phyloP scores from a whole-genome alignment of 2,888 invertebrate genomes.

The Tridacna crocea region DNA sequence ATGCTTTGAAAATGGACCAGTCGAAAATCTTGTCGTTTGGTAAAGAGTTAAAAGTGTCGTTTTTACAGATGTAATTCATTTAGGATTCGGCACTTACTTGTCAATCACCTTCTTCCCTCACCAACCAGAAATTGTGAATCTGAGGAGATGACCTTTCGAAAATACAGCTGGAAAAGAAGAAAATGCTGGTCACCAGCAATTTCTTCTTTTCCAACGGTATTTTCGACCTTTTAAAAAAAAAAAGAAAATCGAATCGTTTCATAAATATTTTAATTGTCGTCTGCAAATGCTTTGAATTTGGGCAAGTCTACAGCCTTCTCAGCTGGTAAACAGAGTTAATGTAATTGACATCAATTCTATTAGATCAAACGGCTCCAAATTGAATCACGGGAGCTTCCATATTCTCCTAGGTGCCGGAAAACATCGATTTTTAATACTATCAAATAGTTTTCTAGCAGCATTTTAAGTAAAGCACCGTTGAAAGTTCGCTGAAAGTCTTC shows the following conservation, averaged over 20 bases:
- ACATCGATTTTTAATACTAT: conserved; percentile 54
- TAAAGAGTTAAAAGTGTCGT: conserved; percentile 33
- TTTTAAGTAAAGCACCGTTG: conserved; percentile 33
- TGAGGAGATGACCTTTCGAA: no score
- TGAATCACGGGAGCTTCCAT: conserved; percentile 36
- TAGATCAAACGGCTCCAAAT: conserved; percentile 53
- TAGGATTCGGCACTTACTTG: conserved; percentile 29
- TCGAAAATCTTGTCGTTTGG: no score
- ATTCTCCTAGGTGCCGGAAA: conserved; percentile 36
- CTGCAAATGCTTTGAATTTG: conserved; percentile 5
- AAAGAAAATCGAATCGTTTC: no score
- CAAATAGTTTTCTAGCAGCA: conserved; percentile 48
- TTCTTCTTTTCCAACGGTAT: no score
- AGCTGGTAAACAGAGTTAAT: conserved; percentile 18
- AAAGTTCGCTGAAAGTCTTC: conserved; percentile 18
- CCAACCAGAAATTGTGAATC: no score
- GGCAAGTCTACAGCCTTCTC: neutral
- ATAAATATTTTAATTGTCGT: neutral
- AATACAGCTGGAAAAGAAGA: no score
- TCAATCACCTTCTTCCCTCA: neutral
- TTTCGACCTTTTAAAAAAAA: no score
- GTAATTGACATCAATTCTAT: conserved; percentile 47
- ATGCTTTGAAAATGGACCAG: no score
- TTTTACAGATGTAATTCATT: conserved; percentile 46
- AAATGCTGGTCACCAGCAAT: no score